Base-by-base conservation (phyloP, 2,888 invertebrate species). In the Drosophila borborema region DNA sequence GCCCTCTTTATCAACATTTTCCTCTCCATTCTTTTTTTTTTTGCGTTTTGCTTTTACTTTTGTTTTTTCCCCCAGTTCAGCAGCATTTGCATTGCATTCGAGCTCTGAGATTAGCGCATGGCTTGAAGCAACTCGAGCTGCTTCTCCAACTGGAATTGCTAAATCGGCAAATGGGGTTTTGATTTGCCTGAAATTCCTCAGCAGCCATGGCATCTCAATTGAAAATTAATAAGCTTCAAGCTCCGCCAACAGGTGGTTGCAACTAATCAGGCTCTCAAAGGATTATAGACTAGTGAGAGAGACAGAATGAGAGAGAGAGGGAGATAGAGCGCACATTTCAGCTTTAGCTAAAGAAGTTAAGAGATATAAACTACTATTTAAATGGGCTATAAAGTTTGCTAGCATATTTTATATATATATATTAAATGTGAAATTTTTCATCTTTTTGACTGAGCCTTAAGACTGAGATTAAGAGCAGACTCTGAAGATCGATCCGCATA, bases 41-140 rank as follows among this genome's bases (percentile, higher is more conserved):
- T 28, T 28, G 28, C n/a, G 14, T 12, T 34, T 51, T 34, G 34
- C 40, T 28, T 18, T 66, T 65, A 62, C 63, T 56, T 66, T 69
- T 74, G 71, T 74, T 77, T 62, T 62, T 70, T 36, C 41, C 18
- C 64, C 40, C 23, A 61, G 38, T 16, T 14, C n/a, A 71, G 74
- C 71, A 80, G 79, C 66, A 67, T 81, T 81, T 81, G 81, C 80
- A 80, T 80, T 81, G 80, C 87, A 80, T 89, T 89, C 72, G 71
- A 89, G 80, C 89, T 78, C 87, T 80, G 89, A 89, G 85, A 85
- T 85, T 85, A 89, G 89, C 82, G 82, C 67, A 68, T 55, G 82
- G 67, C 82, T 65, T 65, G 48, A 40, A 59, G 18, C 36, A 20
- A 9, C 53, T 36, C 36, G 40, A 59, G 64, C 46, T 49, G 49